Evolutionary conservation across 2,797 vertebrate genomes (phyloP), one percentile per base, ranked within the genome.

Genomic region (Potorous gilbertii): DNA sequence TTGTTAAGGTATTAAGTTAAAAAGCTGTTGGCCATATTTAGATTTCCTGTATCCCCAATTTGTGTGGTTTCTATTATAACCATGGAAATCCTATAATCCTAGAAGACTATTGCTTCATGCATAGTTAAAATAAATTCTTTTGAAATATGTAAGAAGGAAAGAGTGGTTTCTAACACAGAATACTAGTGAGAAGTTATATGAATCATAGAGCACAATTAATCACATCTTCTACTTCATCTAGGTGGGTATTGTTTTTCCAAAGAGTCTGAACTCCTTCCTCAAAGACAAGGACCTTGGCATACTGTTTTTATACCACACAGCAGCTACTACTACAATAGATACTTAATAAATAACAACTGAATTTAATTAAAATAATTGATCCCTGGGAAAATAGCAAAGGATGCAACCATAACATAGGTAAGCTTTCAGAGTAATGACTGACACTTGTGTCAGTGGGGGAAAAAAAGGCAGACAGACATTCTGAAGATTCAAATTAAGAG

Each of bases 131-230:
- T 21, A 40, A 29, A 18, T 54, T 93, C 2, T 92, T 92, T 16
- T 95, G 62, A 95, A 92, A 93, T 95, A 56, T 50, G 54, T 0
- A 34, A 55, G 91, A 91, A 95, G 11, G 40, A 46, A 46, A 81
- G 57, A 94, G 34, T 94, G 46, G 52, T 90, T 66, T 62, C 13
- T 92, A 89, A 50, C 55, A 54, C 21, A 57, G 54, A 59, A 90
- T 55, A 93, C 52, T 92, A 96, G 94, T 92, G 29, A 92, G 87
- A 34, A 95, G 24, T 56, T 11, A 57, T 56, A 54, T 24, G 40
- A 92, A 93, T 81, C 93, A 94, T 10, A 95, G 92, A 94, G 28
- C 18, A 34, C 28, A 66, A 12, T 81, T 54, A 92, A 90, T 81
- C 54, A 92, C 14, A 93, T 5, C n/a, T 18, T 93, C 50, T 91